These are phyloP conservation scores for Caenorhabditis tropicalis DNA, from an alignment of 1,140 invertebrate species.

Conservation along the genomic window DNA sequence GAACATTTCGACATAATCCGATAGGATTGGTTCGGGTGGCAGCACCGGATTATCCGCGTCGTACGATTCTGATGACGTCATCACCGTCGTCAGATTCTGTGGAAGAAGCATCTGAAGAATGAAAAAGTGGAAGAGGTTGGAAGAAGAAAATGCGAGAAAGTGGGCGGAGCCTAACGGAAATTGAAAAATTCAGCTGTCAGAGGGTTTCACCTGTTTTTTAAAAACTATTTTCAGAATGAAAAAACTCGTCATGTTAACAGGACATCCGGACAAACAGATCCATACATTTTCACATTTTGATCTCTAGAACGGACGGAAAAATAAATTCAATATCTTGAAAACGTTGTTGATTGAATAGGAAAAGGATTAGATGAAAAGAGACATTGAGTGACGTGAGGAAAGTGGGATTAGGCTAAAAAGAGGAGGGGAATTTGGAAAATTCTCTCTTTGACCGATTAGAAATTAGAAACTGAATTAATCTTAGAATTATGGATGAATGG, in stretches of 20 bases:
- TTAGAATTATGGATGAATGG: no score
- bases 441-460: not conserved
- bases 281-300: no score
- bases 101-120: conserved; percentile 13
- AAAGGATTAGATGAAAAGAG: not conserved
- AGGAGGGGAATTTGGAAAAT: not conserved
- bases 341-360: not conserved
- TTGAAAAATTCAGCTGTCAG: not conserved
- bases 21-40: conserved; percentile 67
- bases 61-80: conserved; percentile 55
- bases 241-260: no score
- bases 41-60: conserved; percentile 52
- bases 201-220: not conserved
- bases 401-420: not conserved
- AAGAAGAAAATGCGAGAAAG: not conserved
- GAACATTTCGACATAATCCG: conserved; percentile 68
- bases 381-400: not conserved
- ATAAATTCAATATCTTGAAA: not conserved
- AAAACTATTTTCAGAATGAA: not conserved
- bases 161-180: not conserved
- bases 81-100: not conserved
- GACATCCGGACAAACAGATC: no score
- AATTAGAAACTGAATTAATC: not conserved
- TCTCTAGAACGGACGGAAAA: no score
- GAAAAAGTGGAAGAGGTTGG: not conserved